Evolutionary conservation across 1,140 invertebrate genomes (phyloP).

Genomic region (Pseudomyrmex flavicornis): DNA sequence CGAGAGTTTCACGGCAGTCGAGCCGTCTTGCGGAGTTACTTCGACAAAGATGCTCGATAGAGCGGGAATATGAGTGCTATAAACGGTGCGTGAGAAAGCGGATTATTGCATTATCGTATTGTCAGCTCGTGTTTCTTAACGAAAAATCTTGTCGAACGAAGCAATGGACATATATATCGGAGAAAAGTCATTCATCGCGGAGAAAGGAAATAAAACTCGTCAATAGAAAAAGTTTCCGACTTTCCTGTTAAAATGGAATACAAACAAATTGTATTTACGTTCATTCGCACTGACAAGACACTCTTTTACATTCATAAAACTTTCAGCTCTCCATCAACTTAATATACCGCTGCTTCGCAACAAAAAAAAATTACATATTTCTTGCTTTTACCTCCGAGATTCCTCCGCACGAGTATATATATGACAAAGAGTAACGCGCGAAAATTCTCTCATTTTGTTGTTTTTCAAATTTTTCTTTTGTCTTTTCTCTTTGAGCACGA

Average conservation of each 20-base stretch:
- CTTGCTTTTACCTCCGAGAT: too few relatives aligned
- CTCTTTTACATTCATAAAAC: too few relatives aligned
- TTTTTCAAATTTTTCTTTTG: neutral
- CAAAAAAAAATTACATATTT: too few relatives aligned
- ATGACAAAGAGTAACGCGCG: too few relatives aligned
- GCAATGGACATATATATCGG: neutral
- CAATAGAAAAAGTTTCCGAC: slow-evolving; percentile 18
- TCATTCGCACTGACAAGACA: too few relatives aligned
- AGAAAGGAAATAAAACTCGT: neutral
- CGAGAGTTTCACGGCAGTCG: slow-evolving; percentile 41
- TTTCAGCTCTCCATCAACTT: too few relatives aligned
- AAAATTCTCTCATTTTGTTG: neutral
- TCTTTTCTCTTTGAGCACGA: neutral
- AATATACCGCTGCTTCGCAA: too few relatives aligned
- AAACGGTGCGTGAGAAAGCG: slow-evolving; percentile 69
- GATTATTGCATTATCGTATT: slow-evolving; percentile 68
- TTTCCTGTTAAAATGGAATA: neutral
- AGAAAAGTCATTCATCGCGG: neutral
- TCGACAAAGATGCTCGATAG: slow-evolving; percentile 28
- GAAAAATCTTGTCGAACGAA: slow-evolving; percentile 41
- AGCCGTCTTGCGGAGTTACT: slow-evolving; percentile 48
- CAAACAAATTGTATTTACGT: too few relatives aligned
- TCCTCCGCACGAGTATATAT: too few relatives aligned
- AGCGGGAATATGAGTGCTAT: slow-evolving; percentile 70
- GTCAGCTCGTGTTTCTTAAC: slow-evolving; percentile 63